These are phyloP conservation scores for Minunthozetes semirufus DNA, from an alignment of 2,888 invertebrate species.

Conservation along the genomic window DNA sequence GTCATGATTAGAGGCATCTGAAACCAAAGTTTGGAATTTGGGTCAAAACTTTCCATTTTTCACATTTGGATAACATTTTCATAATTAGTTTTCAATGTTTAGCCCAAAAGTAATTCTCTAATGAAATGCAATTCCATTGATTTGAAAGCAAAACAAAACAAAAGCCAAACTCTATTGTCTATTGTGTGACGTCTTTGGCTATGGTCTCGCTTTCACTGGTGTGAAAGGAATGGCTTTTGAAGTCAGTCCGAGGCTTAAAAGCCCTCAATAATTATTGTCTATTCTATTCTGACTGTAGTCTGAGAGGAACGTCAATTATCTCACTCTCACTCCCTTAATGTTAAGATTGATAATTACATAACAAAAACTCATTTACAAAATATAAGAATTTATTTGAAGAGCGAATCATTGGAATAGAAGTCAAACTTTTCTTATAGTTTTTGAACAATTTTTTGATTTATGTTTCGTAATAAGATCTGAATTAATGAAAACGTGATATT, in stretches of 20 bases:
- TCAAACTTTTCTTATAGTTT: background rate
- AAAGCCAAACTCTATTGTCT: too few relatives aligned
- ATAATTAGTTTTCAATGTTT: slow-evolving; percentile 3
- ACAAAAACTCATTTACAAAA: slow-evolving; percentile 7
- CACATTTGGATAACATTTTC: background rate
- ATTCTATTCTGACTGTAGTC: background rate
- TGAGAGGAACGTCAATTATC: slow-evolving; percentile 4
- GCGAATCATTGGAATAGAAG: background rate
- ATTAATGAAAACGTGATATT: slow-evolving; percentile 28
- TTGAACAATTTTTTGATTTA: slow-evolving; percentile 7
- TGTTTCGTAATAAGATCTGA: slow-evolving; percentile 16
- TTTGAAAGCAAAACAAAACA: background rate
- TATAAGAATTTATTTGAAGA: background rate
- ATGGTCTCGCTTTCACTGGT: too few relatives aligned
- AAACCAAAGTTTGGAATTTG: background rate
- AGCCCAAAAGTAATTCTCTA: background rate
- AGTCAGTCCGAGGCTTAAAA: background rate
- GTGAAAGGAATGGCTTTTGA: background rate
- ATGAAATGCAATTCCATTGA: background rate
- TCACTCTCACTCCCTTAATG: background rate
- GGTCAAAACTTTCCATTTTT: slow-evolving; percentile 1
- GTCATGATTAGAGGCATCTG: background rate
- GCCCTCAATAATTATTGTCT: slow-evolving; percentile 2
- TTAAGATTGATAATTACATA: slow-evolving; percentile 13
- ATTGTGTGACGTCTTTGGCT: too few relatives aligned